Conservation (phyloP, 2,113 vertebrate species). For the Neolamprologus modestus region DNA sequence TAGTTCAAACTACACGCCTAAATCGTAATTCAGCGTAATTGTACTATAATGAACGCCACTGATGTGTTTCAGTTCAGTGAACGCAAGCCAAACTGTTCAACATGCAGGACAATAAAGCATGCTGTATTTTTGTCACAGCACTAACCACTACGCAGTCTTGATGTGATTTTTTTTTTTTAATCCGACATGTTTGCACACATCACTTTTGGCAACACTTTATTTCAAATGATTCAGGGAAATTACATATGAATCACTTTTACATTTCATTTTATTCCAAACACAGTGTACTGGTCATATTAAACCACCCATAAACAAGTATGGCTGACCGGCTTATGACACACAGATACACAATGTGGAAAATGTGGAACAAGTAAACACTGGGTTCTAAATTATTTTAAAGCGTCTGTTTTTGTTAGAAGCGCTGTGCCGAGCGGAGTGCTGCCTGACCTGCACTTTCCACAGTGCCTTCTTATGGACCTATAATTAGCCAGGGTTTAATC, state of each 20-base stretch:
- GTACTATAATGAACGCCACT: not conserved
- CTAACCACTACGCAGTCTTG: not conserved
- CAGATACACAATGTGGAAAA: not conserved
- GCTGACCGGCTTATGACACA: constrained; percentile 7
- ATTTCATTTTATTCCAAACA: constrained; percentile 33
- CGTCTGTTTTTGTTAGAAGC: not conserved
- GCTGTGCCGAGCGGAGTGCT: not conserved
- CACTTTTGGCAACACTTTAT: constrained; percentile 18
- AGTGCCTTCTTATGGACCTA: not conserved
- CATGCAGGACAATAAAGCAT: constrained; percentile 31
- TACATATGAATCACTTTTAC: constrained; percentile 23
- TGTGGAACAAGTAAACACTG: not conserved
- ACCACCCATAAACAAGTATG: constrained; percentile 28
- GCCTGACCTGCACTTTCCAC: not conserved
- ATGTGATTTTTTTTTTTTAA: not conserved
- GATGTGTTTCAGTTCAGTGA: constrained; percentile 5
- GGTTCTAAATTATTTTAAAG: not conserved
- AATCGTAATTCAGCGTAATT: not conserved
- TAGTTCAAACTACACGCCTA: not conserved
- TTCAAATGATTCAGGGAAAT: constrained; percentile 35
- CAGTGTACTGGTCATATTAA: constrained; percentile 52
- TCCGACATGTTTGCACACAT: not conserved
- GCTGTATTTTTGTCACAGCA: constrained; percentile 36
- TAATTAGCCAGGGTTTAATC: constrained; percentile 35
- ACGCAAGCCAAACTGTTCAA: not conserved